Evolutionary conservation across 2,888 invertebrate species (phyloP).

Genomic region (Drosophila monieri): DNA sequence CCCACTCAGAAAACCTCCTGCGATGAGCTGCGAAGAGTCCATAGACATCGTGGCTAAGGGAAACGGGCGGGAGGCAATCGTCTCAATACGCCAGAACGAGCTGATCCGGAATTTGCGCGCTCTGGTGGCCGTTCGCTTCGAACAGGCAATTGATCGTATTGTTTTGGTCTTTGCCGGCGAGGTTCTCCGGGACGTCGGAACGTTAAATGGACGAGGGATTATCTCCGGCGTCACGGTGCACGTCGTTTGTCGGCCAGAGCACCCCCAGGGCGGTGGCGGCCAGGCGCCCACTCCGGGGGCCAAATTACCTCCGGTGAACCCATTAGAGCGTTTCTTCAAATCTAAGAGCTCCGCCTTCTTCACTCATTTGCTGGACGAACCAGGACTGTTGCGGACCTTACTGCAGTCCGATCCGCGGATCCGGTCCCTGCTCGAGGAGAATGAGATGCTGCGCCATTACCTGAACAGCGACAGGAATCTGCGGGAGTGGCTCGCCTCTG

Average conservation of each 20-base stretch:
- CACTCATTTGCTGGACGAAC: constrained; percentile 30
- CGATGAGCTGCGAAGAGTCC: constrained; percentile 15
- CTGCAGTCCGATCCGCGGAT: constrained; percentile 39
- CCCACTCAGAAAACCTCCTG: background rate
- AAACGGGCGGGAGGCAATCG: constrained; percentile 22
- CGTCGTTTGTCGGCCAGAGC: constrained; percentile 46
- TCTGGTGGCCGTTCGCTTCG: constrained; percentile 63
- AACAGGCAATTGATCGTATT: constrained; percentile 40
- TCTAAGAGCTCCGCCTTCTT: constrained; percentile 3
- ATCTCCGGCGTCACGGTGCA: constrained; percentile 61
- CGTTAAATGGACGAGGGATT: constrained; percentile 60
- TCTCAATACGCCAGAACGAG: constrained; percentile 60
- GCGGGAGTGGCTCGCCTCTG: constrained; percentile 39
- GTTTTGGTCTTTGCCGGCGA: constrained; percentile 60
- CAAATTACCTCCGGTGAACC: background rate
- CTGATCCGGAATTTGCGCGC: constrained; percentile 58
- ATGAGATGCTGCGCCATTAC: constrained; percentile 36
- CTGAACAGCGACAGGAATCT: constrained; percentile 57
- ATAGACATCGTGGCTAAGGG: constrained; percentile 63
- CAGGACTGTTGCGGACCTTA: constrained; percentile 36
- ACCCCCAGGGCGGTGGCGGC: background rate
- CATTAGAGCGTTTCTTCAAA: background rate
- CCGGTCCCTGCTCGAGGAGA: constrained; percentile 39
- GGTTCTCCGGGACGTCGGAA: constrained; percentile 57
- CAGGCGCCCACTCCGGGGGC: background rate